Conservation (phyloP, 2,797 vertebrate genomes). For the Cyprinodon diabolis region DNA sequence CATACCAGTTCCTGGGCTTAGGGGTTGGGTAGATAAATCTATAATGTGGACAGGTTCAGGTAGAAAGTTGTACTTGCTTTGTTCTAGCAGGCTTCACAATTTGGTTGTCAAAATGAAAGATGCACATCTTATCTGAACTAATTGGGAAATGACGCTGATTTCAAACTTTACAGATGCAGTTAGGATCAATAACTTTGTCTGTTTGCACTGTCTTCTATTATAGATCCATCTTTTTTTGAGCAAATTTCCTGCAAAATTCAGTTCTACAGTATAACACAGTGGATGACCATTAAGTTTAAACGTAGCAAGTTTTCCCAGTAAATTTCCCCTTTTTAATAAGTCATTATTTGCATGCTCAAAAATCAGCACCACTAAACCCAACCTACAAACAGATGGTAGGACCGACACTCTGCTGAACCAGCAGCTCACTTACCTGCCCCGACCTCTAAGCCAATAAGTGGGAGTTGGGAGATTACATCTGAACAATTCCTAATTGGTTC, state of each 20-base stretch:
- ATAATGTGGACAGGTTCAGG: constrained; percentile 35
- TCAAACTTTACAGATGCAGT: too few species aligned
- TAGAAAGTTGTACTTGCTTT: constrained; percentile 44
- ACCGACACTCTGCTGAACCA: background rate
- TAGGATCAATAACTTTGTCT: too few species aligned
- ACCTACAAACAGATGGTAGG: background rate
- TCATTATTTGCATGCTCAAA: background rate
- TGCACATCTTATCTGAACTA: background rate
- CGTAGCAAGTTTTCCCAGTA: background rate
- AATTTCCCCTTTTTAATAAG: background rate
- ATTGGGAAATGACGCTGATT: background rate
- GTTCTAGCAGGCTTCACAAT: constrained; percentile 42
- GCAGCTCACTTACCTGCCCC: background rate
- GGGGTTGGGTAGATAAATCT: constrained; percentile 26
- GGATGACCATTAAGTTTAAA: background rate
- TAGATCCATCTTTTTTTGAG: background rate
- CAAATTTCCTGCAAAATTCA: too few species aligned
- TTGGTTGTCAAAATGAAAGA: background rate
- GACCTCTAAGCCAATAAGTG: background rate
- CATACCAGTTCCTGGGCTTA: constrained; percentile 47
- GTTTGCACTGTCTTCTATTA: background rate
- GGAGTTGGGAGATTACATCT: background rate
- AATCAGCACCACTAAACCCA: background rate
- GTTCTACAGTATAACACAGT: background rate
- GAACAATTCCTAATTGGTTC: background rate